phyloP scores from a whole-genome alignment of 2,113 vertebrate genomes.

The Oreochromis aureus region DNA sequence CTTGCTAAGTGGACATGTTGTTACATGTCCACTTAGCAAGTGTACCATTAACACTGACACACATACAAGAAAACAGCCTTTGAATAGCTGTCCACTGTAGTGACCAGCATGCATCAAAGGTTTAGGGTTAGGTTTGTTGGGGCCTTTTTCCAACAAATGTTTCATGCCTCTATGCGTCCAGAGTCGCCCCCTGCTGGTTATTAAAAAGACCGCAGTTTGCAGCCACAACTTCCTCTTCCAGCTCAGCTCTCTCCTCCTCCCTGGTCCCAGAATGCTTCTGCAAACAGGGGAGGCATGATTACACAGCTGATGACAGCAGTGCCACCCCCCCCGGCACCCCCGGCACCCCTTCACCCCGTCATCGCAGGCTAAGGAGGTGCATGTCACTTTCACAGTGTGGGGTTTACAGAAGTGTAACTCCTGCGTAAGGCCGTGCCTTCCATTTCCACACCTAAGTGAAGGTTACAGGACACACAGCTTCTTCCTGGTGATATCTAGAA shows the following conservation, averaged over 20 bases:
- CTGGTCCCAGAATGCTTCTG: too few relatives aligned
- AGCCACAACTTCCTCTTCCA: too few relatives aligned
- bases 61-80: not conserved
- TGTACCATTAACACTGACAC: not conserved
- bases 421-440: not conserved
- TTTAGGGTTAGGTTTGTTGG: too few relatives aligned
- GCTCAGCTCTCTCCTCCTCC: too few relatives aligned
- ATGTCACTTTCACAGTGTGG: rapidly evolving
- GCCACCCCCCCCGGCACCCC: too few relatives aligned
- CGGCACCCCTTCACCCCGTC: too few relatives aligned
- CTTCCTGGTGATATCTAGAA: not conserved
- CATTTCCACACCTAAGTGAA: not conserved
- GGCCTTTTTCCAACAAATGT: too few relatives aligned
- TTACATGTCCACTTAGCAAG: not conserved
- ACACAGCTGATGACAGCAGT: too few relatives aligned
- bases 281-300: too few relatives aligned
- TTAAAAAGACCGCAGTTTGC: too few relatives aligned
- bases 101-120: not conserved
- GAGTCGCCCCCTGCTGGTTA: too few relatives aligned
- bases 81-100: not conserved
- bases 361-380: not conserved
- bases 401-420: not conserved
- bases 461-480: not conserved
- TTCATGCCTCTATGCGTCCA: too few relatives aligned
- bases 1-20: not conserved